These are phyloP conservation scores for Phalacrocorax brasilianus DNA, from an alignment of 2,113 vertebrate species.

Conservation along the genomic window DNA sequence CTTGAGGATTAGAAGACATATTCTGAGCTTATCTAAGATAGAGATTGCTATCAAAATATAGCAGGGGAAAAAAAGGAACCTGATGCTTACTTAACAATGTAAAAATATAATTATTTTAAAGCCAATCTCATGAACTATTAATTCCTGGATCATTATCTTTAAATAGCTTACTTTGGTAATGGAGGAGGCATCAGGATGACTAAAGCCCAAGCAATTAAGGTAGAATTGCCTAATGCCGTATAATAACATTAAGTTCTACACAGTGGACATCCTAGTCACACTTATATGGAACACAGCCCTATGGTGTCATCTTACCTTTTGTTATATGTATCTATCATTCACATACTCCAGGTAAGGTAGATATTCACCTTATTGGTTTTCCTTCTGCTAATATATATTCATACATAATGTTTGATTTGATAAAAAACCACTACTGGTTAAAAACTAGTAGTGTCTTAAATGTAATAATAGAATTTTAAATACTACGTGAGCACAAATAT, in stretches of 20 bases:
- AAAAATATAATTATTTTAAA: slow-evolving; percentile 21
- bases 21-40: background rate
- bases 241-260: background rate
- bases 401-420: background rate
- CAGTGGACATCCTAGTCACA: background rate
- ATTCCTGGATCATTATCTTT: background rate
- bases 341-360: background rate
- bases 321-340: background rate
- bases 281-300: background rate
- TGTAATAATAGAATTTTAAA: background rate
- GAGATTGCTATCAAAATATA: background rate
- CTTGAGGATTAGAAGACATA: background rate
- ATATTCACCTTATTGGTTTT: background rate
- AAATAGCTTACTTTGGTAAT: background rate
- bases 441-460: background rate
- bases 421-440: background rate
- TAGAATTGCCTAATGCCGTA: background rate
- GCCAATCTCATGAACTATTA: background rate
- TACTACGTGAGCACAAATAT: background rate
- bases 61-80: background rate
- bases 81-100: background rate
- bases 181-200: background rate
- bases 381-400: background rate
- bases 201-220: background rate
- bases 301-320: background rate